A percentile compares a stretch with the other conserved stretches of the same genome.
phyloP scores from a whole-genome alignment of 2,113 vertebrate species.

The Apistogramma diplotaenia region DNA sequence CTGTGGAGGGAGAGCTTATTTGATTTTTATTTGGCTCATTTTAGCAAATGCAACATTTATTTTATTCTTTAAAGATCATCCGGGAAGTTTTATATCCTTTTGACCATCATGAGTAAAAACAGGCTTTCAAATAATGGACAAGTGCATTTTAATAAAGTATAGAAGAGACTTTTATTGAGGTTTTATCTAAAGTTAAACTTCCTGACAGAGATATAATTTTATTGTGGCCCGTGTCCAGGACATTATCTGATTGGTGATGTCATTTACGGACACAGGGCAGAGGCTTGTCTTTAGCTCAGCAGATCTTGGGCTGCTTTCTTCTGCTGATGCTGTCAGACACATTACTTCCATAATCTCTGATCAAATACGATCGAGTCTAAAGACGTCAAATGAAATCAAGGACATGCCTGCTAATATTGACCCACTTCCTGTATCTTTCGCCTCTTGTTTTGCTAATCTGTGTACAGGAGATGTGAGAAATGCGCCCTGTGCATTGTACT shows the following conservation, averaged over 20 bases:
- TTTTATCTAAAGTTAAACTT: constrained; percentile 28
- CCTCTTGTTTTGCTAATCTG: not conserved
- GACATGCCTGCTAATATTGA: not conserved
- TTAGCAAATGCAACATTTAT: not conserved
- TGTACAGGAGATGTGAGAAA: not conserved
- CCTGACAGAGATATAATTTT: constrained; percentile 37
- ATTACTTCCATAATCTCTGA: not conserved
- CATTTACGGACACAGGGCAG: constrained; percentile 43
- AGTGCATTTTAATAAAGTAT: constrained; percentile 52
- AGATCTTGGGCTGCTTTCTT: constrained; percentile 3
- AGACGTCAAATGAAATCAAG: not conserved
- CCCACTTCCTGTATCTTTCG: not conserved
- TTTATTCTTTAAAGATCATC: not conserved
- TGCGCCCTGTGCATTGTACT: not conserved
- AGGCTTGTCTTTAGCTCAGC: constrained; percentile 14
- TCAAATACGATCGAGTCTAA: not conserved
- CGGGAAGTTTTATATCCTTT: not conserved
- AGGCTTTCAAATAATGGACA: constrained; percentile 30
- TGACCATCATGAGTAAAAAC: constrained; percentile 39
- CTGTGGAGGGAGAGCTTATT: not conserved
- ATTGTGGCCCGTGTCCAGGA: constrained; percentile 11
- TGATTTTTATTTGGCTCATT: constrained; percentile 12
- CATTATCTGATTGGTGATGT: constrained; percentile 50
- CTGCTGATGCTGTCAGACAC: not conserved
- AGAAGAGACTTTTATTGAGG: constrained; percentile 39